These are phyloP conservation scores for Cataglyphis cursor DNA, from an alignment of 2,888 invertebrate species.

Conservation along the genomic window DNA sequence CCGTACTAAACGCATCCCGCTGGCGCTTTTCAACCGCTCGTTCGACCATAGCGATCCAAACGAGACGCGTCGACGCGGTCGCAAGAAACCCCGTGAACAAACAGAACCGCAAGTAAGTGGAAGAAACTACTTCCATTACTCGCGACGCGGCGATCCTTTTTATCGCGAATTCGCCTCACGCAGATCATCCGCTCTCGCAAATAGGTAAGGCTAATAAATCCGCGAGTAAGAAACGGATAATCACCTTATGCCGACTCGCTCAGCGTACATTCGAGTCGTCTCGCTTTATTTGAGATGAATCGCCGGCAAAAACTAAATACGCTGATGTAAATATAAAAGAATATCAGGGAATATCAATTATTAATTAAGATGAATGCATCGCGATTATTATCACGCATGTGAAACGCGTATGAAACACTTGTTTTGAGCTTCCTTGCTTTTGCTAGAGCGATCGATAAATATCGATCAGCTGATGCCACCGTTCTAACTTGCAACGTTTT, in stretches of 20 bases:
- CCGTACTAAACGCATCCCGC: conserved; percentile 50
- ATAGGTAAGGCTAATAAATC: conserved; percentile 64
- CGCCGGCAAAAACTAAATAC: conserved; percentile 29
- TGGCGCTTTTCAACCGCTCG: conserved; percentile 20
- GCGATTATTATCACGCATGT: conserved; percentile 24
- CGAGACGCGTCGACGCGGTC: conserved; percentile 42
- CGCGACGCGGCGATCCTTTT: conserved; percentile 53
- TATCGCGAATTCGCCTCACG: conserved; percentile 43
- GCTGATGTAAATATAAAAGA: conserved; percentile 24
- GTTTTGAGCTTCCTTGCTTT: conserved; percentile 21
- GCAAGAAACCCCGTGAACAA: conserved; percentile 57
- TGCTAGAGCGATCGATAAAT: conserved; percentile 21
- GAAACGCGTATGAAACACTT: conserved; percentile 24
- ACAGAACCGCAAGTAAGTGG: conserved; percentile 57
- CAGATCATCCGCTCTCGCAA: conserved; percentile 33
- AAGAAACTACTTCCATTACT: conserved; percentile 61
- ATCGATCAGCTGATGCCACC: conserved; percentile 10
- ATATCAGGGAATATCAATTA: conserved; percentile 50
- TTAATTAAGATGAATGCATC: conserved; percentile 49
- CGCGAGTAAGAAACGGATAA: conserved; percentile 61
- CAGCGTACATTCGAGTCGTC: conserved; percentile 2
- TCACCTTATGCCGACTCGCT: conserved; percentile 57
- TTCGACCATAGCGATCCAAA: conserved; percentile 44
- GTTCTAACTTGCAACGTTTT: conserved; percentile 2
- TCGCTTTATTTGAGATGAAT: conserved; percentile 26